Evolutionary conservation across 2,888 invertebrate genomes (phyloP).

Genomic region (Aleiodes testaceus): DNA sequence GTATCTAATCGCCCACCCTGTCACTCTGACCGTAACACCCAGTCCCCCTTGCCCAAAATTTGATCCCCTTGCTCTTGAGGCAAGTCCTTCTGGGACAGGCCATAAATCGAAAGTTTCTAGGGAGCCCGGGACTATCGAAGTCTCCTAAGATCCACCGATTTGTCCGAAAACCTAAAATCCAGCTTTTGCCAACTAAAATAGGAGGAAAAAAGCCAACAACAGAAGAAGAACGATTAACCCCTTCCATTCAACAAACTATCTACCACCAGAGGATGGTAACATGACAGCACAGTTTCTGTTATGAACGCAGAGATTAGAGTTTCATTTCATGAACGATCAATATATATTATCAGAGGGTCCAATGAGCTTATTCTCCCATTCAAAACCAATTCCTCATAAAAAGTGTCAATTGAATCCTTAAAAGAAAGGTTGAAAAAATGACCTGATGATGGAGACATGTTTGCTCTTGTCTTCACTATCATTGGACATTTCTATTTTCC

Average conservation of each 20-base stretch:
- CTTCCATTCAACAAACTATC: not conserved
- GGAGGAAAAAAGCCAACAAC: not conserved
- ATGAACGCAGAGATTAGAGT: too few species aligned
- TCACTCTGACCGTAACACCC: constrained; percentile 70
- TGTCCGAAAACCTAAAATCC: constrained; percentile 22
- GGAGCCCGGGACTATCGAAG: constrained; percentile 50
- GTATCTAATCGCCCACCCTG: constrained; percentile 72
- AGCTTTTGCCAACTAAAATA: constrained; percentile 1
- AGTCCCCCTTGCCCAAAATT: constrained; percentile 47
- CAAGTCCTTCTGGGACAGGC: constrained; percentile 63
- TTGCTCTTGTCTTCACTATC: too few species aligned
- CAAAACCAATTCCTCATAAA: too few species aligned
- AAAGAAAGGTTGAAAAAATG: not conserved
- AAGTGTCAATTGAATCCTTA: not conserved
- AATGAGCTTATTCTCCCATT: too few species aligned
- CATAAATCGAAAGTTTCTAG: constrained; percentile 71
- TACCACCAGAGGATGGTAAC: not conserved
- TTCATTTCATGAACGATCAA: too few species aligned
- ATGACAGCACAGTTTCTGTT: not conserved
- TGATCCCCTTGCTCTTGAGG: constrained; percentile 32
- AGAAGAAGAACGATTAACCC: not conserved
- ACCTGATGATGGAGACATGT: not conserved
- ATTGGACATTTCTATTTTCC: too few species aligned
- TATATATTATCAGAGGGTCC: too few species aligned
- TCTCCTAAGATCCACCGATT: constrained; percentile 35